Conservation (phyloP, 2,113 vertebrate species). For the Pluvianellus socialis region DNA sequence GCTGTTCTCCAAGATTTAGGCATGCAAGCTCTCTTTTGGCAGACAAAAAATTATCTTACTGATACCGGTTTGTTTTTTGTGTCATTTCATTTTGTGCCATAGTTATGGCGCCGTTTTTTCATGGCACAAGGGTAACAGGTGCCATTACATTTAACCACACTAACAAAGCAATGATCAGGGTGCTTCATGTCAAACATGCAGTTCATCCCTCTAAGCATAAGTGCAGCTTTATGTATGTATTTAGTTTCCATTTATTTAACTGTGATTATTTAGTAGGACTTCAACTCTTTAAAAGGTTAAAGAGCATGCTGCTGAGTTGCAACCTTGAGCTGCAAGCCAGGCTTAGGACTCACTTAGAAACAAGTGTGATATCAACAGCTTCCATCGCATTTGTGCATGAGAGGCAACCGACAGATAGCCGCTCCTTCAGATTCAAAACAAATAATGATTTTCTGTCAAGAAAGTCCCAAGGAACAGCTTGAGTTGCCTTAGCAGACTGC, state of each 20-base stretch:
- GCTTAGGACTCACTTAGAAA: not conserved
- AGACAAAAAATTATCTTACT: not conserved
- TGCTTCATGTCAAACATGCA: not conserved
- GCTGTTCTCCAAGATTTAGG: not conserved
- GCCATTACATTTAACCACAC: not conserved
- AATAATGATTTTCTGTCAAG: constrained; percentile 19
- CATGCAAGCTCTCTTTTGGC: not conserved
- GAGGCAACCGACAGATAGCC: not conserved
- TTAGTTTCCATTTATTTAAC: not conserved
- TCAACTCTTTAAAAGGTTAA: not conserved
- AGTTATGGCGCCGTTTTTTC: not conserved
- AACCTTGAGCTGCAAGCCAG: not conserved
- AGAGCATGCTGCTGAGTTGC: not conserved
- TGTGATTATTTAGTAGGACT: not conserved
- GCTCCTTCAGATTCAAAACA: not conserved
- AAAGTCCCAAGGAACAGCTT: not conserved
- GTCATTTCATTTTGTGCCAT: not conserved
- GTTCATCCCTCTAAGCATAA: not conserved
- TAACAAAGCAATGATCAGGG: not conserved
- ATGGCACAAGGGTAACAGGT: not conserved
- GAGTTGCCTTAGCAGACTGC: not conserved
- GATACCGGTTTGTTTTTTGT: not conserved
- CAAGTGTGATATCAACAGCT: not conserved
- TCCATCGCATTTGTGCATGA: not conserved
- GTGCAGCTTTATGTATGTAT: not conserved